Base-by-base conservation (phyloP, 1,140 invertebrate genomes). In the Papilio xuthus region DNA sequence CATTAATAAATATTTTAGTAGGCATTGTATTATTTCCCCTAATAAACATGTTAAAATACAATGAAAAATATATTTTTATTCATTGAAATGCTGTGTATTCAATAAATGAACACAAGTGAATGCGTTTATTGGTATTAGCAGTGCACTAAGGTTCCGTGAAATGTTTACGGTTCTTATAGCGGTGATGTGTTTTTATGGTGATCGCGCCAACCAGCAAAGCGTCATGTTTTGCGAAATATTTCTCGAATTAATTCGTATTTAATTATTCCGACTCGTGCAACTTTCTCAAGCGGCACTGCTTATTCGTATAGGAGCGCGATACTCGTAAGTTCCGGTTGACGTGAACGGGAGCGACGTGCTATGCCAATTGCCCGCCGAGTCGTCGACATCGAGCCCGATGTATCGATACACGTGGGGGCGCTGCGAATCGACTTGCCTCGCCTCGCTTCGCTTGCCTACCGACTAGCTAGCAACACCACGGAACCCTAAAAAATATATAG, bases 401-500 rank as follows among this genome's bases (percentile, higher is more conserved):
- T 75, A 75, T 75, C 73, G 73, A 75, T 75, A 18, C 50, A 37
- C 47, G 26, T 26, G 73, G 26, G 47, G 73, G 73, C 73, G 73
- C 73, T 73, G 71, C 12, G 2, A 23, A 23, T 28, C 20, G 72
- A 18, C 47, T 74, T 18, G 23, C 23, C 15, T 53, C 28, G 23
- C 23, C 15, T 53, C n/a, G 50, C 23, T 8, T 53, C n/a, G 50
- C 50, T n/a, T 53, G 6, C 8, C n/a, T n/a, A 53, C 7, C 50
- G n/a, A 20, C 50, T 53, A 53, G 50, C 26, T 75, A 32, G 73
- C 73, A 75, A 75, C 73, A 75, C 50, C 44, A 37, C 20, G 28
- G 15, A 32, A 56, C 47, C 73, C 50, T 56, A 53, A 47, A 26
- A 8, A 28, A 28, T 56, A 75, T 18, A 37, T 73, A n/a, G n/a